These are phyloP conservation scores for Drosophila falleni DNA, from an alignment of 2,888 invertebrate species.

Conservation along the genomic window DNA sequence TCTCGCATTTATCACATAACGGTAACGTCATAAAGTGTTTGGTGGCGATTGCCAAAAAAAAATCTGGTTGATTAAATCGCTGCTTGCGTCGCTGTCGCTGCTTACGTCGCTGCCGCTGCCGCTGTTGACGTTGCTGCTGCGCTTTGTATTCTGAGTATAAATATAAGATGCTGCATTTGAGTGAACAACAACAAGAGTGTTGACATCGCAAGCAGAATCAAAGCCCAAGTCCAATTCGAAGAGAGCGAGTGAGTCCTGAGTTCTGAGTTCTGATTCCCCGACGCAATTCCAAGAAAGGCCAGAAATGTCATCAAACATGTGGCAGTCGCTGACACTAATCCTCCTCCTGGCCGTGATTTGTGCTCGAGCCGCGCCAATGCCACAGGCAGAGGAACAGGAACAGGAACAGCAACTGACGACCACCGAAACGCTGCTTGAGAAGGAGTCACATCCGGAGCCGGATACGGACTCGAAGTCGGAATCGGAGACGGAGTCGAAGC, in stretches of 20 bases:
- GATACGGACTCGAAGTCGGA: too few relatives aligned
- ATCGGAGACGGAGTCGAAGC: slow-evolving; percentile 25
- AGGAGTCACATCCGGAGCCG: slow-evolving; percentile 3
- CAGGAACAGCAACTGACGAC: slow-evolving; percentile 20
- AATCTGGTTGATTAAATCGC: slow-evolving; percentile 49
- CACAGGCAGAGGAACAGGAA: slow-evolving; percentile 18
- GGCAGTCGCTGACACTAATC: slow-evolving; percentile 62
- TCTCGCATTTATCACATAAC: slow-evolving; percentile 51
- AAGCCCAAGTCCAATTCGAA: slow-evolving; percentile 25
- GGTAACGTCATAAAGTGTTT: slow-evolving; percentile 46
- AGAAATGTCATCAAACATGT: slow-evolving; percentile 60
- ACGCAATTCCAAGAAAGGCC: slow-evolving; percentile 54
- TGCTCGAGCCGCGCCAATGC: slow-evolving; percentile 38
- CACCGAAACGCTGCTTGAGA: slow-evolving; percentile 25
- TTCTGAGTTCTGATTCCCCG: slow-evolving; percentile 38
- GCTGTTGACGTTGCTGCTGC: background rate
- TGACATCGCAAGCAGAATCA: slow-evolving; percentile 1
- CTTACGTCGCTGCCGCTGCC: background rate
- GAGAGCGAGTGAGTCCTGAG: slow-evolving; percentile 18
- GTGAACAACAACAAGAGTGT: slow-evolving; percentile 42
- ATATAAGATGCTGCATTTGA: slow-evolving; percentile 55
- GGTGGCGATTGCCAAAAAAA: slow-evolving; percentile 3
- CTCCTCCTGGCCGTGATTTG: slow-evolving; percentile 55
- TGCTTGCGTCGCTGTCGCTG: slow-evolving; percentile 17
- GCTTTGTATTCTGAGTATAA: slow-evolving; percentile 53